A percentile compares a stretch with the other conserved stretches of the same genome.
These are phyloP conservation scores for Anas acuta DNA, from an alignment of 2,797 vertebrate genomes.

Conservation along the genomic window DNA sequence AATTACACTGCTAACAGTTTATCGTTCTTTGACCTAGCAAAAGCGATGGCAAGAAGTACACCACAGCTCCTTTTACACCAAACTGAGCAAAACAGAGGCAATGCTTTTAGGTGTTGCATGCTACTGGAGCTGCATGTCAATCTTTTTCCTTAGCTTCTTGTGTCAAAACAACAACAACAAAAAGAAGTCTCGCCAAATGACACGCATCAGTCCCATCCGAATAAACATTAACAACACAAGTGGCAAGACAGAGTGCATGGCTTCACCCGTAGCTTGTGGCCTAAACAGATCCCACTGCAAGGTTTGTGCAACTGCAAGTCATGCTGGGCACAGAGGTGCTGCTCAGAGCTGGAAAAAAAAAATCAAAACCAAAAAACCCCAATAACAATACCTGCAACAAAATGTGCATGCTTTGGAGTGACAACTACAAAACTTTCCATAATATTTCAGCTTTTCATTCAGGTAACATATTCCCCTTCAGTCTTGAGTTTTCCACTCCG, in stretches of 20 bases:
- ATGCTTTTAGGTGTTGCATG: background rate
- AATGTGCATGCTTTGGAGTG: accelerated
- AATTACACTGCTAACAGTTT: background rate
- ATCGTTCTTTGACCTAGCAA: background rate
- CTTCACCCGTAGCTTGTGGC: background rate
- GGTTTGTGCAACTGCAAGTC: background rate
- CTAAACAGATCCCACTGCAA: accelerated
- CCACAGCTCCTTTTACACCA: background rate
- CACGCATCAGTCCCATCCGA: background rate
- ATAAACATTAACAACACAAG: accelerated
- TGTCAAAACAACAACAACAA: background rate
- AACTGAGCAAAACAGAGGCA: background rate
- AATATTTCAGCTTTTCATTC: background rate
- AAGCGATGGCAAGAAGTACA: accelerated
- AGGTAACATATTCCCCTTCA: background rate
- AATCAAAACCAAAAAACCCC: background rate
- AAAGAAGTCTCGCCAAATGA: background rate
- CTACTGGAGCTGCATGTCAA: background rate
- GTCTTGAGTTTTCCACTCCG: background rate
- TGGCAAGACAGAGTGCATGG: background rate
- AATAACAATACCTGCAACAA: background rate
- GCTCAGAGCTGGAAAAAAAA: accelerated
- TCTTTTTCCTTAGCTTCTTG: background rate
- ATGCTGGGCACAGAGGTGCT: background rate
- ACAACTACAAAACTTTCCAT: background rate